Conservation (phyloP, 2,797 vertebrate genomes). For the Emys orbicularis region DNA sequence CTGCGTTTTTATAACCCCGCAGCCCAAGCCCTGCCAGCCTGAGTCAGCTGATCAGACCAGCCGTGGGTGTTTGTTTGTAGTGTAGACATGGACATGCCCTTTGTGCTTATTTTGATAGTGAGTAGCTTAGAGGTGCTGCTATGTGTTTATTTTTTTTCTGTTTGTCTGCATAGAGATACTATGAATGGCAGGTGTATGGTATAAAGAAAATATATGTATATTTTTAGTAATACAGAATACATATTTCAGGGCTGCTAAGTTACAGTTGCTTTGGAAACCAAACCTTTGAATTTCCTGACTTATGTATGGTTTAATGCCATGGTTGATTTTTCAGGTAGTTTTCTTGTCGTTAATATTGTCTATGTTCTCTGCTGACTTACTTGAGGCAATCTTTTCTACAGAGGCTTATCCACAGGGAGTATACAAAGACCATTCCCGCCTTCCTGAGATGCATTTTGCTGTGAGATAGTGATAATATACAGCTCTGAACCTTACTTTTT, state of each 20-base stretch:
- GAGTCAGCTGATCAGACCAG: neutral
- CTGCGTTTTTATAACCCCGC: neutral
- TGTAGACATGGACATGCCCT: neutral
- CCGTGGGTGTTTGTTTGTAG: neutral
- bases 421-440: neutral
- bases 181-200: accelerated
- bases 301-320: neutral
- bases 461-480: neutral
- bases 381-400: neutral
- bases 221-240: neutral
- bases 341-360: neutral
- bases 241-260: neutral
- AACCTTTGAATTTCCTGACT: neutral
- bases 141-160: neutral
- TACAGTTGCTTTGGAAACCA: neutral
- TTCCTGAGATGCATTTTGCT: neutral
- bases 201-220: neutral
- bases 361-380: neutral
- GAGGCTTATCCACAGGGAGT: neutral
- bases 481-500: neutral
- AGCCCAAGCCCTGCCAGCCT: neutral
- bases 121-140: neutral
- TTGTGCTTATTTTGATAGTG: neutral
- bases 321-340: neutral
- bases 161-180: neutral